These are phyloP conservation scores for Beaufortia kweichowensis DNA, from an alignment of 2,113 vertebrate genomes.

Conservation along the genomic window DNA sequence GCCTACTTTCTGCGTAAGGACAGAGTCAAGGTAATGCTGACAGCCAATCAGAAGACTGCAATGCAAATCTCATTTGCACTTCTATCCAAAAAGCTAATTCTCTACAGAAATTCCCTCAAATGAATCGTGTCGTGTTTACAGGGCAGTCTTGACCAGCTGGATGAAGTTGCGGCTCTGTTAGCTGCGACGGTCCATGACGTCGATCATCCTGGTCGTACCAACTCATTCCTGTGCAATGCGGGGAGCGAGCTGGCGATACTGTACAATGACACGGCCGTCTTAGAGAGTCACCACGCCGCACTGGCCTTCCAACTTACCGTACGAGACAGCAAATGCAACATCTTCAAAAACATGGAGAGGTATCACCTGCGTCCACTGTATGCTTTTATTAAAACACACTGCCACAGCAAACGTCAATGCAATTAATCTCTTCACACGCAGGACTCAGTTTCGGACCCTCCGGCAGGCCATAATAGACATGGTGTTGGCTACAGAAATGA, in stretches of 20 bases:
- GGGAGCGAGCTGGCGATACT: conserved; percentile 92
- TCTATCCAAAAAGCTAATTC: neutral
- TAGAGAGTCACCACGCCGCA: conserved; percentile 94
- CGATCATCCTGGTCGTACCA: conserved; percentile 92
- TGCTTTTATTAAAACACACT: neutral
- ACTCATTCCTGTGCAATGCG: conserved; percentile 95
- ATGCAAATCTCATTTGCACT: neutral
- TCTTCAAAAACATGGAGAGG: conserved; percentile 96
- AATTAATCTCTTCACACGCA: conserved; percentile 53
- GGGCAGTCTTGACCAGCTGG: conserved; percentile 90
- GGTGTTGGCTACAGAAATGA: conserved; percentile 98
- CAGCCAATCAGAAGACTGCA: neutral
- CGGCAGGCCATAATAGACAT: conserved; percentile 96
- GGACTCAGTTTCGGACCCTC: conserved; percentile 89
- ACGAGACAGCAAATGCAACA: conserved; percentile 90
- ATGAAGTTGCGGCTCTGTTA: conserved; percentile 90
- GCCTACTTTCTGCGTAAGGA: conserved; percentile 92
- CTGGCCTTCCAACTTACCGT: conserved; percentile 92
- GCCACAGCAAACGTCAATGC: neutral
- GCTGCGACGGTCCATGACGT: conserved; percentile 93
- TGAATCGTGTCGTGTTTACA: conserved; percentile 57
- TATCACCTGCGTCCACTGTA: conserved; percentile 51
- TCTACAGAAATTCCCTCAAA: neutral
- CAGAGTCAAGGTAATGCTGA: conserved; percentile 84
- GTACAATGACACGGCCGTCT: conserved; percentile 91